Evolutionary conservation across 2,888 invertebrate genomes (phyloP).

Genomic region (Cosmopolites sordidus): DNA sequence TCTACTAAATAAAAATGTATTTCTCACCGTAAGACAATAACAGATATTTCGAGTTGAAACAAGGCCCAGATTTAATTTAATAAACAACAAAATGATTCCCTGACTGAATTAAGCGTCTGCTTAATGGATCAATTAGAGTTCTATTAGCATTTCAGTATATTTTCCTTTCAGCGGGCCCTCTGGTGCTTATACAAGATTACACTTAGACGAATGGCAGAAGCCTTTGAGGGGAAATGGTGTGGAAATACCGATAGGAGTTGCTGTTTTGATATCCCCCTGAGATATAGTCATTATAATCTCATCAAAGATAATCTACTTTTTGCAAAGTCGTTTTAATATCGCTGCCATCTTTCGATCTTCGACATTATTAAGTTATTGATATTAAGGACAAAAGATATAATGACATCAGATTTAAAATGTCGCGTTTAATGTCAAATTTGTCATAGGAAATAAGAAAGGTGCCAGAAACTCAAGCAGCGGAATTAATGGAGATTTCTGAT

Average conservation of each 20-base stretch:
- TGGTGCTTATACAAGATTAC: constrained; percentile 27
- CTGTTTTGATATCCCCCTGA: constrained; percentile 33
- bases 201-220: constrained; percentile 30
- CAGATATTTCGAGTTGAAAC: too few species aligned
- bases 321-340: constrained; percentile 11
- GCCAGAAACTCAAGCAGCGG: too few species aligned
- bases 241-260: constrained; percentile 37
- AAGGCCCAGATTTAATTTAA: too few species aligned
- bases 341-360: background rate
- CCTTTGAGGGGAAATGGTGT: constrained; percentile 35
- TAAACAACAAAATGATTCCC: too few species aligned
- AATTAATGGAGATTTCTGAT: too few species aligned
- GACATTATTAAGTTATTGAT: background rate
- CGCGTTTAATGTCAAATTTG: background rate
- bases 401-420: background rate
- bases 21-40: too few species aligned
- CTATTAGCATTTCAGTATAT: constrained; percentile 35
- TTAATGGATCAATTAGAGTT: constrained; percentile 33
- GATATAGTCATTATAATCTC: constrained; percentile 40
- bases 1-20: too few species aligned
- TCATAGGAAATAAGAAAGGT: too few species aligned
- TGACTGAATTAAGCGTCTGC: constrained; percentile 5
- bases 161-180: constrained; percentile 26
- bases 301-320: constrained; percentile 35
- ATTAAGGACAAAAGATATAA: background rate